Evolutionary conservation across 2,113 vertebrate species (phyloP).

Genomic region (Hippocampus abdominalis): DNA sequence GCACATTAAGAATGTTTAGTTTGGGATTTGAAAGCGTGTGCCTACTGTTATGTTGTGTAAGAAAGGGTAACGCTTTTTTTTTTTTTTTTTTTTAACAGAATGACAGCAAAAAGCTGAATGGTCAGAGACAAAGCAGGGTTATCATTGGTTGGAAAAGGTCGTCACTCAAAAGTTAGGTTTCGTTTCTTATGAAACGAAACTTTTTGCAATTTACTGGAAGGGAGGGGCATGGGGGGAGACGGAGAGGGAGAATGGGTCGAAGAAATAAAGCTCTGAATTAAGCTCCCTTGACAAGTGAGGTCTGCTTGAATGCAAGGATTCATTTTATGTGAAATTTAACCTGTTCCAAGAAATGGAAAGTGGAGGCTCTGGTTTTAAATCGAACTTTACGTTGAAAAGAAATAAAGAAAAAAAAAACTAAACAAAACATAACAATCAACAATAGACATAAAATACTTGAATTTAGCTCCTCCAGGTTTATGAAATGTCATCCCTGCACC

Average conservation of each 20-base stretch:
- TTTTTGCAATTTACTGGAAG: not conserved
- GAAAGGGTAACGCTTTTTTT: not conserved
- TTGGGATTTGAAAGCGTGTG: not conserved
- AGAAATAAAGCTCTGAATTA: not conserved
- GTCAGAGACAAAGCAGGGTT: not conserved
- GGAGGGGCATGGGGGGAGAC: not conserved
- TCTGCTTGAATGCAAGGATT: too few species aligned
- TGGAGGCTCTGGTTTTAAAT: too few species aligned
- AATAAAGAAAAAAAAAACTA: too few species aligned
- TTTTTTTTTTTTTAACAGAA: not conserved
- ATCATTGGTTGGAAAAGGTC: not conserved
- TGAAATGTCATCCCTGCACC: too few species aligned
- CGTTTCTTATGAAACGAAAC: constrained; percentile 2
- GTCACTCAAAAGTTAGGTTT: not conserved
- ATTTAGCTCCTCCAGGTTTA: too few species aligned
- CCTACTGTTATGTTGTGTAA: not conserved
- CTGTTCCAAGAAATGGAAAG: too few species aligned
- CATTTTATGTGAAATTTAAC: too few species aligned
- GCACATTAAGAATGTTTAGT: too few species aligned
- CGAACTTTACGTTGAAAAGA: too few species aligned
- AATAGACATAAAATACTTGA: too few species aligned
- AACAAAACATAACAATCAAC: too few species aligned
- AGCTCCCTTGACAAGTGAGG: too few species aligned
- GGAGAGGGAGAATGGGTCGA: not conserved
- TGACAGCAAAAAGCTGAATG: not conserved